Percentiles rank a stretch among this genome's conserved stretches.
Conservation (phyloP, 2,113 vertebrate genomes). For the Todiramphus saurophagus region DNA sequence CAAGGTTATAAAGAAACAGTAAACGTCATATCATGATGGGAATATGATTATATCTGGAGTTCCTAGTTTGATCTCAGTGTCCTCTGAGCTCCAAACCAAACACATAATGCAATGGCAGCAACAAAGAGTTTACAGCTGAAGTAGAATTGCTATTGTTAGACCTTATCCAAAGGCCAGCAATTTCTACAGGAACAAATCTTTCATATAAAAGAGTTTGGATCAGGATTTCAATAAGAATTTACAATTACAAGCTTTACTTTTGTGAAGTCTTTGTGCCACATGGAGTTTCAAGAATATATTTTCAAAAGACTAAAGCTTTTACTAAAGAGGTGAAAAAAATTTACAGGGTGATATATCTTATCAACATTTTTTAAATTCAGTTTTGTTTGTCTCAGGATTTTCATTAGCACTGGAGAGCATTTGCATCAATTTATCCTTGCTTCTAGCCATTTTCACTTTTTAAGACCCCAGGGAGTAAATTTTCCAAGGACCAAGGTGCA, state of each 20-base stretch:
- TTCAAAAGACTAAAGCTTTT: neutral
- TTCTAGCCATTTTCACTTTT: neutral
- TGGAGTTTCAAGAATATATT: neutral
- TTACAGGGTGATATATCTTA: neutral
- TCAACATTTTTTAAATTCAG: neutral
- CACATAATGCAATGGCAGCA: neutral
- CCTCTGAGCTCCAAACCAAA: neutral
- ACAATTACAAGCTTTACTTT: neutral
- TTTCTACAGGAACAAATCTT: neutral
- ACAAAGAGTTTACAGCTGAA: neutral
- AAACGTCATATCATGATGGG: neutral
- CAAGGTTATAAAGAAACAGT: neutral
- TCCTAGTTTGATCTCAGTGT: neutral
- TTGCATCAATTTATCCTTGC: neutral
- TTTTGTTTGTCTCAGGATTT: neutral
- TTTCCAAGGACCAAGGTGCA: neutral
- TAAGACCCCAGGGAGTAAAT: neutral
- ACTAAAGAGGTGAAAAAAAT: neutral
- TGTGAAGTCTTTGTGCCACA: accelerated
- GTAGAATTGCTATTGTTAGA: neutral
- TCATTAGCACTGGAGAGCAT: neutral
- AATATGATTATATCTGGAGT: neutral
- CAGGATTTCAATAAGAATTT: neutral
- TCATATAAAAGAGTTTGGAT: neutral
- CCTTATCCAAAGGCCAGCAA: neutral